phyloP scores from a whole-genome alignment of 2,888 invertebrate genomes.

The Sipha maydis region DNA sequence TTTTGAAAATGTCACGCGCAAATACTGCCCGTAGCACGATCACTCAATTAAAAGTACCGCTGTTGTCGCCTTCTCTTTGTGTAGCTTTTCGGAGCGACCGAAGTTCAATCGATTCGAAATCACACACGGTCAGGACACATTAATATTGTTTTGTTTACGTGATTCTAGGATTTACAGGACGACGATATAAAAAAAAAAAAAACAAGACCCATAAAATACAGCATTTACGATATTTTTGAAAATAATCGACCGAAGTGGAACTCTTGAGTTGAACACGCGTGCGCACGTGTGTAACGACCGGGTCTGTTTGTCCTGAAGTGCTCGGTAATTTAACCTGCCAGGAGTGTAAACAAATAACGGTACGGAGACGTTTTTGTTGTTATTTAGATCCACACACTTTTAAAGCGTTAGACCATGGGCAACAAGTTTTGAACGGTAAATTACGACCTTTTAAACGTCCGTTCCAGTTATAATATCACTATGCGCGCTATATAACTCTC shows the following conservation, averaged over 20 bases:
- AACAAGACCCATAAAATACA: background rate
- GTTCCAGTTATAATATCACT: background rate
- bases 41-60: no score
- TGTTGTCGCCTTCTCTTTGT: no score
- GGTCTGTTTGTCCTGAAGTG: constrained; percentile 42
- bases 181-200: background rate
- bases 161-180: background rate
- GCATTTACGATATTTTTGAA: background rate
- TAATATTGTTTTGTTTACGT: background rate
- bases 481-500: background rate
- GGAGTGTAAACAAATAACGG: constrained; percentile 51
- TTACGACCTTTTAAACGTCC: constrained; percentile 47
- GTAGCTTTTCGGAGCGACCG: no score
- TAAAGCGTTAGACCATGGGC: constrained; percentile 34
- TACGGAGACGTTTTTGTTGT: constrained; percentile 38
- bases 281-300: background rate
- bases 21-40: no score
- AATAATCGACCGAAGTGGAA: constrained; percentile 32
- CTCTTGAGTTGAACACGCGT: constrained; percentile 20
- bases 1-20: no score
- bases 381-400: constrained; percentile 52
- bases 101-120: background rate
- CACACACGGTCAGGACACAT: background rate
- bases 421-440: constrained; percentile 57
- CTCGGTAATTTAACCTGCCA: constrained; percentile 38